Percentiles rank a stretch among this genome's conserved stretches.
phyloP scores from a whole-genome alignment of 2,888 invertebrate genomes.

The Esperia sulphurella region DNA sequence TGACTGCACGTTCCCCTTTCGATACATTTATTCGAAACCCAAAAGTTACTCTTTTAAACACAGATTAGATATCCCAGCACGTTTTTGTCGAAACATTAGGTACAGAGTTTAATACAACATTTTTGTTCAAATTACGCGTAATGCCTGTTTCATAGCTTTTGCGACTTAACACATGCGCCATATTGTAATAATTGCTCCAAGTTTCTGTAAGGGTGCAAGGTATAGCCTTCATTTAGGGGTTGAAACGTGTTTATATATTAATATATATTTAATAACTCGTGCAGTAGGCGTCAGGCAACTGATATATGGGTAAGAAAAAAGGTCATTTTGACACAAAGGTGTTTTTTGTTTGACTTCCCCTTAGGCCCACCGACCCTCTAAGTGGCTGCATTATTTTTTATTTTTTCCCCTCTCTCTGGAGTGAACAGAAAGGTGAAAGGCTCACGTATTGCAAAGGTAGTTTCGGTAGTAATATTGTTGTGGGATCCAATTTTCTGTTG shows the following conservation, averaged over 20 bases:
- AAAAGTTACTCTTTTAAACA: not conserved
- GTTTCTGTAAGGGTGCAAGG: conserved; percentile 18
- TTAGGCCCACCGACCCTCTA: conserved; percentile 7
- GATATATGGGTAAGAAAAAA: conserved; percentile 19
- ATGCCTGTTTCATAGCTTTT: conserved; percentile 9
- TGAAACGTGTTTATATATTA: conserved; percentile 4
- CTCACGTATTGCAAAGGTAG: conserved; percentile 23
- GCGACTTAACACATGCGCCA: conserved; percentile 16
- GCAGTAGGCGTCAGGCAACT: conserved; percentile 23
- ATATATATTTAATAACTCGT: conserved; percentile 22
- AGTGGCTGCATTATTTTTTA: conserved; percentile 14
- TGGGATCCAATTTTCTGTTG: conserved; percentile 3
- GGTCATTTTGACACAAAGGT: conserved; percentile 33
- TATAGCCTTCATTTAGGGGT: conserved; percentile 11
- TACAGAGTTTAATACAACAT: conserved; percentile 7
- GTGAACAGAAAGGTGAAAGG: conserved; percentile 17
- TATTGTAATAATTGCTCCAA: conserved; percentile 22
- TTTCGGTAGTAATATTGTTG: conserved; percentile 17
- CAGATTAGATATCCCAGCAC: not conserved
- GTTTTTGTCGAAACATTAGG: not conserved
- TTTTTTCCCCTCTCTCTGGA: conserved; percentile 10
- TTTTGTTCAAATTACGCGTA: conserved; percentile 8
- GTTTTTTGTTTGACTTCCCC: conserved; percentile 25
- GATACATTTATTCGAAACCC: too few species aligned
- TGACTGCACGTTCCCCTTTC: too few species aligned